These are phyloP conservation scores for Stictonetta naevosa DNA, from an alignment of 2,113 vertebrate species.

Conservation along the genomic window DNA sequence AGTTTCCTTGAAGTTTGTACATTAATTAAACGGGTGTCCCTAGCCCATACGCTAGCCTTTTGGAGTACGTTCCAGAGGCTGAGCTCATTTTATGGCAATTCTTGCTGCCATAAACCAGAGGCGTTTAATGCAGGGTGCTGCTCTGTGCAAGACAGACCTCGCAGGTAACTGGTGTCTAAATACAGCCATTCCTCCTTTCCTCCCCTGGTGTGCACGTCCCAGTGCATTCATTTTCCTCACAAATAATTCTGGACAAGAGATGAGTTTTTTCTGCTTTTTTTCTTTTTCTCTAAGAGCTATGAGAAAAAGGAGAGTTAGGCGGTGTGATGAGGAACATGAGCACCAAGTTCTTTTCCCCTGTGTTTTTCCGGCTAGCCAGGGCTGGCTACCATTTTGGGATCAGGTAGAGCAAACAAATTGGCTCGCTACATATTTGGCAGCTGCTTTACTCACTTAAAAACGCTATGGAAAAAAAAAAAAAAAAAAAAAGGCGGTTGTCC, in stretches of 20 bases:
- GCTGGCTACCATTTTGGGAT: background rate
- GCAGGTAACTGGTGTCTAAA: constrained; percentile 12
- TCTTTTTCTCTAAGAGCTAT: background rate
- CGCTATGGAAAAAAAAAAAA: background rate
- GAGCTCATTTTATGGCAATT: constrained; percentile 57
- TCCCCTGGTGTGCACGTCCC: background rate
- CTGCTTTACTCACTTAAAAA: background rate
- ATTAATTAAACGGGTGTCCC: constrained; percentile 66
- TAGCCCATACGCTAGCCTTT: constrained; percentile 28
- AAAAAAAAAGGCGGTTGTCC: background rate
- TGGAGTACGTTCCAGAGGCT: constrained; percentile 53
- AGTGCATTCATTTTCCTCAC: background rate
- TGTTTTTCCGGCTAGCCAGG: background rate
- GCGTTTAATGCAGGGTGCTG: constrained; percentile 38
- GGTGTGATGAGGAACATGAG: background rate
- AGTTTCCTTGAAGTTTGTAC: constrained; percentile 50
- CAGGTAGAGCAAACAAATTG: background rate
- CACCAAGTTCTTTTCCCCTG: background rate
- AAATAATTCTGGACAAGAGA: constrained; percentile 18
- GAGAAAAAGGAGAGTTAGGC: background rate
- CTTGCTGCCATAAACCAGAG: constrained; percentile 38
- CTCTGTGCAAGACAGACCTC: background rate
- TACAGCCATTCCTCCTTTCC: background rate
- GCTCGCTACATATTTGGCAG: background rate
- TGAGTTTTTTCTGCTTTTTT: background rate